These are phyloP conservation scores for Drosophila niveifrons DNA, from an alignment of 2,888 invertebrate species.

Conservation along the genomic window DNA sequence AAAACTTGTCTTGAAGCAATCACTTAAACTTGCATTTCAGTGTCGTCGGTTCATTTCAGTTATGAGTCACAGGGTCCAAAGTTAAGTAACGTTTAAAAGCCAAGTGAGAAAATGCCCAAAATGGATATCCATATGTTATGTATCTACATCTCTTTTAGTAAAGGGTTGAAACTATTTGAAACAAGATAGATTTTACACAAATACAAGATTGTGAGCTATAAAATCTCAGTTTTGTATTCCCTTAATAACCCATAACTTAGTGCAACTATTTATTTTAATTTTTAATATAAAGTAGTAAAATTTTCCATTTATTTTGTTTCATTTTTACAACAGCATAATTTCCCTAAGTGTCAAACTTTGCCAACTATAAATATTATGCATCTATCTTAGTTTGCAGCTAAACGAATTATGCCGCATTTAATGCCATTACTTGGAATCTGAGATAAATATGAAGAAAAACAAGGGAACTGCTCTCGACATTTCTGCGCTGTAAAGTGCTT, in stretches of 20 bases:
- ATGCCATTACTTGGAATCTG: background rate
- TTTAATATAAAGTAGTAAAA: background rate
- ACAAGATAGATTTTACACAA: background rate
- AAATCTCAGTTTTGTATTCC: background rate
- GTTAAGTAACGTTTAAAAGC: conserved; percentile 10
- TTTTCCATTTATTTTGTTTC: background rate
- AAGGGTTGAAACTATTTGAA: background rate
- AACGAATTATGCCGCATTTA: background rate
- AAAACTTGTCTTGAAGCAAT: background rate
- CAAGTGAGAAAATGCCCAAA: background rate
- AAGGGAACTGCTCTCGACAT: background rate
- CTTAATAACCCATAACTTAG: background rate
- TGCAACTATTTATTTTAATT: background rate
- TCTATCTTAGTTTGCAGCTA: background rate
- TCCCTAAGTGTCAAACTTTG: background rate
- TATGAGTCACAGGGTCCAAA: background rate
- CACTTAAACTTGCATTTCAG: background rate
- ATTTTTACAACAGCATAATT: background rate
- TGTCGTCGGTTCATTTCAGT: conserved; percentile 5
- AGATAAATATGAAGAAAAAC: background rate
- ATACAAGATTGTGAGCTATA: background rate
- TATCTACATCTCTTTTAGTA: background rate
- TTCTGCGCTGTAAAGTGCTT: background rate
- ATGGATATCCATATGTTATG: background rate
- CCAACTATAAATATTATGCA: background rate